Conservation (phyloP, 2,113 vertebrate genomes). For the Hypocryptadius cinnamomeus region DNA sequence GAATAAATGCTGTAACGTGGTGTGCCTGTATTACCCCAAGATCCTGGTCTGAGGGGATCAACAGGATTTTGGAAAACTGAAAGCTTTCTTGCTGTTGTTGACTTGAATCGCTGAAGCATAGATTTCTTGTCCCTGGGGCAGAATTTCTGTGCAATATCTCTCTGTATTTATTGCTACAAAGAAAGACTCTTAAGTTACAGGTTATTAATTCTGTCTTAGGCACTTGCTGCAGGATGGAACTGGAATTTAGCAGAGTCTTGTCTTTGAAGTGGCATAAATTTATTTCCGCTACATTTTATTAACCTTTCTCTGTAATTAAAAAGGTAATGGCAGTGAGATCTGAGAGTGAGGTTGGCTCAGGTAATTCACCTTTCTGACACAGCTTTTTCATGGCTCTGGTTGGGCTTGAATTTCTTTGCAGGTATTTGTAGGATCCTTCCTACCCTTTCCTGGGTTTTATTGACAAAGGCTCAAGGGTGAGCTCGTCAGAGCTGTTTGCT, state of each 20-base stretch:
- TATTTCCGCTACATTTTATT: neutral
- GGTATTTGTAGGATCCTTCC: neutral
- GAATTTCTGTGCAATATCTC: neutral
- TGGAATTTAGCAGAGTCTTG: neutral
- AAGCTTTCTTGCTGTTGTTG: neutral
- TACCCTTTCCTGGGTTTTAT: neutral
- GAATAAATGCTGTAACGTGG: neutral
- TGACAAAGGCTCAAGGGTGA: neutral
- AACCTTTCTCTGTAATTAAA: slow-evolving; percentile 3
- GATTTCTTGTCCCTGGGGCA: neutral
- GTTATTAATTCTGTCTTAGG: slow-evolving; percentile 11
- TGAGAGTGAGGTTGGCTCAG: neutral
- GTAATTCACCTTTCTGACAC: neutral
- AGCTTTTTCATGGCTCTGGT: neutral
- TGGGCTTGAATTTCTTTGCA: neutral
- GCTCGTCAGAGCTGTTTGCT: neutral
- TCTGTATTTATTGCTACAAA: neutral
- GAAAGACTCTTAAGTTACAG: neutral
- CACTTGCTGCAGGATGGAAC: neutral
- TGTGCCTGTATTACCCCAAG: neutral
- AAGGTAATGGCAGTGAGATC: neutral
- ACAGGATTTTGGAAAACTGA: neutral
- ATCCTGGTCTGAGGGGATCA: neutral
- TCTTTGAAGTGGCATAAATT: neutral
- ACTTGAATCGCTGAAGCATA: neutral